phyloP scores from a whole-genome alignment of 1,140 invertebrate species.

The Drosophila guanche region DNA sequence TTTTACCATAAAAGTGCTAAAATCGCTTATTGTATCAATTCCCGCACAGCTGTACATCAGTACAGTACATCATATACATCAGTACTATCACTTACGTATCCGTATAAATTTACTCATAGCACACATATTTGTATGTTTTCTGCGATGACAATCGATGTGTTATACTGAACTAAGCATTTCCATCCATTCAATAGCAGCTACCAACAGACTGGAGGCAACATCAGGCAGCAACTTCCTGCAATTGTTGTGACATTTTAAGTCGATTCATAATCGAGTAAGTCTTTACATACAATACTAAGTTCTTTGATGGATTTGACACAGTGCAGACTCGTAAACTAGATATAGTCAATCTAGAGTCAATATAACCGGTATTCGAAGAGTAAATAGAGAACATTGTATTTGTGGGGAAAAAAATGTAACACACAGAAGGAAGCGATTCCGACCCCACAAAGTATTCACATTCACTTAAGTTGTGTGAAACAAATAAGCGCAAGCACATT shows the following conservation, averaged over 20 bases:
- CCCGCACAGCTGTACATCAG: constrained; percentile 45
- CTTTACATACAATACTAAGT: constrained; percentile 2
- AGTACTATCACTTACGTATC: constrained; percentile 20
- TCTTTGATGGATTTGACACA: constrained; percentile 6
- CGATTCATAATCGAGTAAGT: constrained; percentile 46
- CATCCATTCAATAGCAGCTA: no score
- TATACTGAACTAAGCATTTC: constrained; percentile 71
- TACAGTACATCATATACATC: background rate
- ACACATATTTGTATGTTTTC: constrained; percentile 9
- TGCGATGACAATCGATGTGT: constrained; percentile 51
- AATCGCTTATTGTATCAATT: constrained; percentile 75
- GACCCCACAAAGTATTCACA: no score
- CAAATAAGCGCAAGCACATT: no score
- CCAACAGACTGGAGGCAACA: no score
- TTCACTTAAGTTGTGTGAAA: no score
- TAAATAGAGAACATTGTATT: no score
- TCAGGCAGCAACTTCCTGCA: constrained; percentile 68
- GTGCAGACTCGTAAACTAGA: constrained; percentile 6
- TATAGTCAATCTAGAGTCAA: background rate
- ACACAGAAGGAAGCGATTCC: no score
- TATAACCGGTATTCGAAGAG: no score
- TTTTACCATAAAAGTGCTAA: constrained; percentile 72
- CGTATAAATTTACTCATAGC: constrained; percentile 13
- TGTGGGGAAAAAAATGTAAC: no score
- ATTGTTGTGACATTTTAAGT: constrained; percentile 78